phyloP scores from a whole-genome alignment of 2,113 vertebrate species.

The Istiophorus platypterus region DNA sequence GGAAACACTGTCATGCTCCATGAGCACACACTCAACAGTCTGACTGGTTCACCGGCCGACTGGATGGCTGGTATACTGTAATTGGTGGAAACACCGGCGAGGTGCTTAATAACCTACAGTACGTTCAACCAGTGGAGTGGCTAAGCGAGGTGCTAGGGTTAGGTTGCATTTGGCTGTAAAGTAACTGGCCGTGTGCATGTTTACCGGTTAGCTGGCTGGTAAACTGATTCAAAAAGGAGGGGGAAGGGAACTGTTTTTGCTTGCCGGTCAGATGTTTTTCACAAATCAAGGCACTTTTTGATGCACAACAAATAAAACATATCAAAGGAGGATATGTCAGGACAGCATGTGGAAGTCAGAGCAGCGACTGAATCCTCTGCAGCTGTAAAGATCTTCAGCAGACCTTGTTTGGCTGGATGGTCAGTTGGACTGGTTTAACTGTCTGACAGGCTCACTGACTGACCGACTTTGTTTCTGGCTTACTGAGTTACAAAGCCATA shows the following conservation, averaged over 20 bases:
- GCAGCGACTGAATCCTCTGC: constrained; percentile 18
- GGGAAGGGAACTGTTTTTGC: background rate
- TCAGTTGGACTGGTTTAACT: constrained; percentile 36
- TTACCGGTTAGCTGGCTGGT: constrained; percentile 2
- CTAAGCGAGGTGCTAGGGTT: constrained; percentile 44
- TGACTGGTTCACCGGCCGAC: constrained; percentile 63
- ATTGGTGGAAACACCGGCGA: constrained; percentile 71
- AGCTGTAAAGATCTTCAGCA: constrained; percentile 44
- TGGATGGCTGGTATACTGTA: constrained; percentile 61
- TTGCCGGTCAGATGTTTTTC: background rate
- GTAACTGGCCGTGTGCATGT: background rate
- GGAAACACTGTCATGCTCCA: constrained; percentile 78
- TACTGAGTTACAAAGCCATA: background rate
- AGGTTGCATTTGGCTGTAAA: background rate
- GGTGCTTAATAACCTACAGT: constrained; percentile 41
- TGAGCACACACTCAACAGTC: constrained; percentile 68
- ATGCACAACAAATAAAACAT: background rate
- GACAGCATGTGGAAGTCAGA: constrained; percentile 5
- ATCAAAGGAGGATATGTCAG: background rate
- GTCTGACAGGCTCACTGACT: constrained; percentile 21
- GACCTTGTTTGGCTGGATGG: constrained; percentile 38
- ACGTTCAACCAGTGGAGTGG: constrained; percentile 38
- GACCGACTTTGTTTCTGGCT: constrained; percentile 20
- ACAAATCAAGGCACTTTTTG: background rate
- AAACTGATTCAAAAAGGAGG: background rate